Percentiles rank a stretch among this genome's conserved stretches.
These are phyloP conservation scores for Agriopis leucophaearia DNA, from an alignment of 2,888 invertebrate genomes.

Conservation along the genomic window DNA sequence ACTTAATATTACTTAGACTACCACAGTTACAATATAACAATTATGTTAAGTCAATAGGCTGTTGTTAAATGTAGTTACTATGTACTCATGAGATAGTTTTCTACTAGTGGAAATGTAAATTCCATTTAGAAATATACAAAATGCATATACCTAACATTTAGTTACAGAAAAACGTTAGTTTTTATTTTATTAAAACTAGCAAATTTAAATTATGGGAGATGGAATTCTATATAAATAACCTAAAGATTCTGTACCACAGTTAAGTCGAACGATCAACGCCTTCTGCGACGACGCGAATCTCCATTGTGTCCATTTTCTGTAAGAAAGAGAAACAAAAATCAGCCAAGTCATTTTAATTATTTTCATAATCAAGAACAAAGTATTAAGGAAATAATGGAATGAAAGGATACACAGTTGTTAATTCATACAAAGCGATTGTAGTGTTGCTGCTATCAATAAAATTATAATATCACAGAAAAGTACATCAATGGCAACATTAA, in stretches of 20 bases:
- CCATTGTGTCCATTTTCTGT: conserved; percentile 83
- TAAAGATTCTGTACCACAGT: conserved; percentile 35
- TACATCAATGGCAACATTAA: background rate
- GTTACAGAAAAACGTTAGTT: conserved; percentile 1
- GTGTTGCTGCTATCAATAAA: conserved; percentile 6
- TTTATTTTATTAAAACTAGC: conserved; percentile 16
- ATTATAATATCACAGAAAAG: background rate
- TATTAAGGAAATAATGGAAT: conserved; percentile 15
- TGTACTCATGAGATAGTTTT: background rate
- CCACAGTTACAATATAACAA: background rate
- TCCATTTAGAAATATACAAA: background rate
- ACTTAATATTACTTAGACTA: conserved; percentile 1
- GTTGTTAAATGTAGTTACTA: background rate
- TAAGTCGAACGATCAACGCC: conserved; percentile 60
- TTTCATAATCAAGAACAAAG: conserved; percentile 1
- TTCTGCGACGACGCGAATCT: conserved; percentile 80
- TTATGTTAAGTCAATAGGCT: conserved; percentile 1
- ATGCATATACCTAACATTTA: background rate
- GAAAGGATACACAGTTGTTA: conserved; percentile 29
- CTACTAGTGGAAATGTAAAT: background rate
- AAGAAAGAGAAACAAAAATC: conserved; percentile 59
- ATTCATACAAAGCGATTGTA: conserved; percentile 16
- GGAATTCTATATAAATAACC: conserved; percentile 37
- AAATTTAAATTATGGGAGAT: conserved; percentile 22
- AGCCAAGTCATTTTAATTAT: conserved; percentile 22